These are phyloP conservation scores for Trematocara marginatum DNA, from an alignment of 2,113 vertebrate species.

Conservation along the genomic window DNA sequence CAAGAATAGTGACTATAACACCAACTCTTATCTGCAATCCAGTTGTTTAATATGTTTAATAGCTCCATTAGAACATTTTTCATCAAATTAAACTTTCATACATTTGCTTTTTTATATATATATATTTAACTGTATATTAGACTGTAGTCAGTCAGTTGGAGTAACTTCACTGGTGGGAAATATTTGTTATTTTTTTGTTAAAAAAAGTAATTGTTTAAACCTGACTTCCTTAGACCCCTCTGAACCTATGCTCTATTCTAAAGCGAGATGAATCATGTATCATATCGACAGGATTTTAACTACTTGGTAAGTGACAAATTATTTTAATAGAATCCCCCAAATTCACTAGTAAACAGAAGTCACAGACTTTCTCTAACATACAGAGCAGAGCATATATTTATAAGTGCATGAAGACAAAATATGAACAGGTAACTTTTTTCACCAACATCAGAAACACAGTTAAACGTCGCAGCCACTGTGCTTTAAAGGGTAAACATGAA, in stretches of 20 bases:
- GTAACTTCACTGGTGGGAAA: background rate
- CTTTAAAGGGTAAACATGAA: background rate
- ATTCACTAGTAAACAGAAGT: background rate
- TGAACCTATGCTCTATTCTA: fast-evolving
- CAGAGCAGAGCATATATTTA: background rate
- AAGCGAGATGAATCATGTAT: fast-evolving
- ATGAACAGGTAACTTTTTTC: background rate
- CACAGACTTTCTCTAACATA: background rate
- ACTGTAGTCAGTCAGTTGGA: background rate
- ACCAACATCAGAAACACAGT: background rate
- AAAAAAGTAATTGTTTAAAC: background rate
- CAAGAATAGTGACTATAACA: background rate
- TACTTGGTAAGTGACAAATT: background rate
- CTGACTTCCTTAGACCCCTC: background rate
- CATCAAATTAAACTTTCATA: background rate
- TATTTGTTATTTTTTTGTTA: fast-evolving
- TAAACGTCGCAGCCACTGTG: background rate
- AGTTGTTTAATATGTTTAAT: background rate
- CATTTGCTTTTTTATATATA: background rate
- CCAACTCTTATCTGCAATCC: background rate
- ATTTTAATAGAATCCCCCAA: background rate
- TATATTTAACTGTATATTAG: background rate
- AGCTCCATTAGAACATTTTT: background rate
- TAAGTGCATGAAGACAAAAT: background rate
- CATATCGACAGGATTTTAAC: background rate